Base-by-base conservation (phyloP, 1,140 invertebrate genomes). In the Leptinotarsa lineolata region DNA sequence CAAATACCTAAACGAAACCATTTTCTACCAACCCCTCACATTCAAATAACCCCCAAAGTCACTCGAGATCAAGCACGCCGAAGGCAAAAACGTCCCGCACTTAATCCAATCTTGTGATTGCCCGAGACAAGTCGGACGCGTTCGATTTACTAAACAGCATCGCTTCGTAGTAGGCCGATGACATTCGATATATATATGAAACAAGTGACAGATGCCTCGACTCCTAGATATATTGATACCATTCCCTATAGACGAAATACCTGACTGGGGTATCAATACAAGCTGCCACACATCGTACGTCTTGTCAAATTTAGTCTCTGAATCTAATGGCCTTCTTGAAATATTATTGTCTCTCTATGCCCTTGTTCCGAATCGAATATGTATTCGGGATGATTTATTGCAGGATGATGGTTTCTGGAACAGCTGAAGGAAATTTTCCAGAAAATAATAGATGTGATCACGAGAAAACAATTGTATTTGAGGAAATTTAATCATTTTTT, bases 181-280 rank as follows among this genome's bases (percentile, higher is more conserved):
- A 78, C 77, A 78, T 78, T 74, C 77, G 74, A 76, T 76, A 76
- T 75, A 75, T 74, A 76, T 74, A 74, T 74, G 76, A 78, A 78
- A 76, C 76, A 74, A 76, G 77, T 78, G 77, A 78, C 77, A 78
- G 77, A 78, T 74, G 77, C 72, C 74, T 72, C 63, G 68, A 67
- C 72, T 68, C 20, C 72, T 74, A 78, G 76, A 78, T 78, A 78
- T 78, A 78, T 78, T 78, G 77, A 78, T 76, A 78, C 70, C 66
- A 70, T 70, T 78, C 77, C 77, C 77, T 70, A 78, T 76, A 76
- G 77, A 78, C 72, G 67, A 24, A 20, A 59, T 78, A 78, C 77
- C 77, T 78, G 77, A 78, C 77, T 78, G 64, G 77, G 71, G 61
- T 78, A 78, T 78, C 77, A 78, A 78, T 78, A 78, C 70, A 67